Evolutionary conservation across 2,888 invertebrate species (phyloP).

Genomic region (Alitta virens): DNA sequence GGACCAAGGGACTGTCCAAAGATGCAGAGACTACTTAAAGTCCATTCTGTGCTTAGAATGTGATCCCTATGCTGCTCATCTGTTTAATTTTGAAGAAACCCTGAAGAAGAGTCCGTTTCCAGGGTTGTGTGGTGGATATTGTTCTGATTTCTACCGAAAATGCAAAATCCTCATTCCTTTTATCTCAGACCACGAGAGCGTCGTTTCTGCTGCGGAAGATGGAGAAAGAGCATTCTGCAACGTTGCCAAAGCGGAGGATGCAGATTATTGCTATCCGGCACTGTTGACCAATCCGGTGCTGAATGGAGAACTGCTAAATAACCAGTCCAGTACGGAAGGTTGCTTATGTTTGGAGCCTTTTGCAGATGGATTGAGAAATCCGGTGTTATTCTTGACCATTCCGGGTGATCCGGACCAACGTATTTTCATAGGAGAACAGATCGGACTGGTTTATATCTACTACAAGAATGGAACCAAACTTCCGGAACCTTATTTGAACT

Average conservation of each 20-base stretch:
- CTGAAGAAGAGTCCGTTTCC: slow-evolving; percentile 36
- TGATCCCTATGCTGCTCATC: slow-evolving; percentile 51
- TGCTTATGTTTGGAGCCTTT: slow-evolving; percentile 46
- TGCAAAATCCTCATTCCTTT: slow-evolving; percentile 35
- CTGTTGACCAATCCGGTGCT: slow-evolving; percentile 35
- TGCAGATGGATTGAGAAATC: slow-evolving; percentile 19
- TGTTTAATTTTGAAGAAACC: slow-evolving; percentile 44
- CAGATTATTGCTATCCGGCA: slow-evolving; percentile 49
- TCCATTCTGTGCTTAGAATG: slow-evolving; percentile 47
- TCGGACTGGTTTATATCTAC: slow-evolving; percentile 40
- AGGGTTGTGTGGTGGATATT: slow-evolving; percentile 42
- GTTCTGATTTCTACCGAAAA: slow-evolving; percentile 33
- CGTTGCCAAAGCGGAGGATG: slow-evolving; percentile 31
- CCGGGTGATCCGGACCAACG: slow-evolving; percentile 37
- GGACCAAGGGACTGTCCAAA: slow-evolving; percentile 20
- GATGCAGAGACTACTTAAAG: slow-evolving; percentile 34
- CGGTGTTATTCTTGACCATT: slow-evolving; percentile 16
- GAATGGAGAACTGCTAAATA: slow-evolving; percentile 31
- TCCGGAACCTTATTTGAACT: slow-evolving; percentile 38
- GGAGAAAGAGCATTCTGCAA: slow-evolving; percentile 35
- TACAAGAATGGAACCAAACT: slow-evolving; percentile 31
- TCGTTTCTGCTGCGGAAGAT: not conserved
- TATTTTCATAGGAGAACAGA: slow-evolving; percentile 47
- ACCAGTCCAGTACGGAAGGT: slow-evolving; percentile 32
- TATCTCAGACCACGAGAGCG: slow-evolving; percentile 1